Evolutionary conservation across 2,113 vertebrate genomes (phyloP), one percentile per base, ranked within the genome.

Genomic region (Xenopus tropicalis): DNA sequence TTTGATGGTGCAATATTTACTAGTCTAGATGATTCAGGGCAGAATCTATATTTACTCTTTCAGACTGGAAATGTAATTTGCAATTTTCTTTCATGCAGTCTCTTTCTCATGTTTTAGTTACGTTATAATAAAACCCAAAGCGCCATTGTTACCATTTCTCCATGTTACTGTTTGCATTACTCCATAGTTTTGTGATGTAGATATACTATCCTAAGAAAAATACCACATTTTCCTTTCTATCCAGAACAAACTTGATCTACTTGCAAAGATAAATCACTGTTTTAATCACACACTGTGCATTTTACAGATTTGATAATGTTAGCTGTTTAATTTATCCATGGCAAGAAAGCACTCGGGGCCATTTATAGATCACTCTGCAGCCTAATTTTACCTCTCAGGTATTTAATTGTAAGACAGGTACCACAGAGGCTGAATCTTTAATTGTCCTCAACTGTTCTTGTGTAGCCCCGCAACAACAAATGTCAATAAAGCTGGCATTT

Each of bases 401-500:
- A 59, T 66, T 74, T 67, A 74, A 61, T 51, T 65, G 70, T 37
- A 56, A 57, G 16, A 19, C 22, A 67, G 72, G 52, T 48, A 48
- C 19, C 23, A 67, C 37, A 8, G 23, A 74, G 42, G 64, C 72
- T 25, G 63, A 74, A 37, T 67, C 23, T 66, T 74, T 74, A 66
- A 66, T 74, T 74, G 67, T 69, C 67, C 54, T 69, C 67, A 57
- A 44, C 19, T 58, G 54, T 66, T 72, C 65, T 46, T 66, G 19
- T 29, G 37, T 63, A 56, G 42, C 64, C 58, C 52, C 46, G 52
- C 24, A 66, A 66, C 63, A 66, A 66, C 37, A 20, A 3, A 59
- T 59, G 64, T 74, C 72, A 37, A 74, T 74, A 67, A 51, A 59
- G 56, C 43, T 67, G 64, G 64, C 44, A 59, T 66, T 74, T 74